Evolutionary conservation across 2,113 vertebrate species (phyloP).

Genomic region (Calonectris borealis): DNA sequence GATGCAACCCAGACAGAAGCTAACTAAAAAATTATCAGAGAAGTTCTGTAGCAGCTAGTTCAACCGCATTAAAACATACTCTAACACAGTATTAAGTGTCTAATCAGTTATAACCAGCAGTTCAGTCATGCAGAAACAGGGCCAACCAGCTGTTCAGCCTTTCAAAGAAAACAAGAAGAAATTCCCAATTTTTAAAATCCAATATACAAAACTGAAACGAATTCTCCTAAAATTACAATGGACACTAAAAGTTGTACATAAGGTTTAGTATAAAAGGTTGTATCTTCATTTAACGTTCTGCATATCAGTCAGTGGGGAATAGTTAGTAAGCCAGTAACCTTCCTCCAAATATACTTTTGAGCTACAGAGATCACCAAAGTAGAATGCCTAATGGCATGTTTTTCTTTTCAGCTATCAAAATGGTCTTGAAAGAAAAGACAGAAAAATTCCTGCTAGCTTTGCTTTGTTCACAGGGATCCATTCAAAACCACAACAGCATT

Average conservation of each 20-base stretch:
- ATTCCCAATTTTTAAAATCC: not conserved
- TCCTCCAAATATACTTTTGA: not conserved
- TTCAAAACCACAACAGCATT: not conserved
- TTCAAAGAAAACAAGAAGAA: not conserved
- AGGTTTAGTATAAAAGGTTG: not conserved
- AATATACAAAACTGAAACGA: not conserved
- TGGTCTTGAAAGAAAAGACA: not conserved
- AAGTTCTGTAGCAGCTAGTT: not conserved
- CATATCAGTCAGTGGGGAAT: not conserved
- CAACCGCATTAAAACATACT: not conserved
- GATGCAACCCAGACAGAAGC: not conserved
- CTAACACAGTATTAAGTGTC: not conserved
- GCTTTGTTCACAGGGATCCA: not conserved
- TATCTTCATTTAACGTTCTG: not conserved
- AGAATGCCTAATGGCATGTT: not conserved
- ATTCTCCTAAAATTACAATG: not conserved
- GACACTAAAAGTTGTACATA: not conserved
- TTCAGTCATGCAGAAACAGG: not conserved
- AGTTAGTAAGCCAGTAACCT: not conserved
- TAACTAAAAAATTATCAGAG: not conserved
- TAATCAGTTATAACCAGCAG: not conserved
- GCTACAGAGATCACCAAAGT: not conserved
- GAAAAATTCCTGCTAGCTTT: not conserved
- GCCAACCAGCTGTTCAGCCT: not conserved
- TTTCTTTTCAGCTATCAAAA: not conserved